A percentile compares a stretch with the other conserved stretches of the same genome.
These are phyloP conservation scores for Germaria angustata DNA, from an alignment of 2,888 invertebrate genomes.

Conservation along the genomic window DNA sequence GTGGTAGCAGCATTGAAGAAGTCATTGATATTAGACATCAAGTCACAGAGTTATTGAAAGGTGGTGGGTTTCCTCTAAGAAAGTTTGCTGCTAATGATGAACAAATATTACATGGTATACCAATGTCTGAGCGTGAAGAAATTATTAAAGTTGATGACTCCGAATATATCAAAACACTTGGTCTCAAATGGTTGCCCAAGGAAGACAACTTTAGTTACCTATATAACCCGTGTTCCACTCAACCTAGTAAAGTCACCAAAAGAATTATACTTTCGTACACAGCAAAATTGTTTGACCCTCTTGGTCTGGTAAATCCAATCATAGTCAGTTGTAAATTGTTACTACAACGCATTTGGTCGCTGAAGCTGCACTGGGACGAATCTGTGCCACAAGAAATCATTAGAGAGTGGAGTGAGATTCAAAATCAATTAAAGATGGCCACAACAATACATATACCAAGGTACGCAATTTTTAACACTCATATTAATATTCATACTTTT, in stretches of 20 bases:
- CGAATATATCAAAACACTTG: too few relatives aligned
- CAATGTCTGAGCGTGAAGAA: too few relatives aligned
- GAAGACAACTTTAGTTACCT: too few relatives aligned
- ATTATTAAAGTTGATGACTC: slow-evolving; percentile 18
- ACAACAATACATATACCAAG: slow-evolving; percentile 17
- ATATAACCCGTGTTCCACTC: slow-evolving; percentile 6
- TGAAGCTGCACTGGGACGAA: slow-evolving; percentile 58
- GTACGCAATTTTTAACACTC: slow-evolving; percentile 19
- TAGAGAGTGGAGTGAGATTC: slow-evolving; percentile 13
- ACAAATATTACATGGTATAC: too few relatives aligned
- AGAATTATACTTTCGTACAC: slow-evolving; percentile 27
- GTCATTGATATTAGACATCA: too few relatives aligned
- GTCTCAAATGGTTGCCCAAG: too few relatives aligned
- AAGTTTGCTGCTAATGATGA: too few relatives aligned
- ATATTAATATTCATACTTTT: slow-evolving; percentile 49
- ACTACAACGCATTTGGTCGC: slow-evolving; percentile 14
- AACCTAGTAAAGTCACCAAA: slow-evolving; percentile 1
- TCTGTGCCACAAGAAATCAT: slow-evolving; percentile 33
- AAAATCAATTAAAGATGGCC: not conserved
- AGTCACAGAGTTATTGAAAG: slow-evolving; percentile 12
- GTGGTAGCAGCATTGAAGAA: too few relatives aligned
- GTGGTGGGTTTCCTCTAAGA: too few relatives aligned
- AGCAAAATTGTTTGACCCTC: slow-evolving; percentile 30
- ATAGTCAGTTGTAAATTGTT: slow-evolving; percentile 1
- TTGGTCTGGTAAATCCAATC: slow-evolving; percentile 40